These are phyloP conservation scores for Globodera rostochiensis DNA, from an alignment of 1,140 invertebrate species.

Conservation along the genomic window DNA sequence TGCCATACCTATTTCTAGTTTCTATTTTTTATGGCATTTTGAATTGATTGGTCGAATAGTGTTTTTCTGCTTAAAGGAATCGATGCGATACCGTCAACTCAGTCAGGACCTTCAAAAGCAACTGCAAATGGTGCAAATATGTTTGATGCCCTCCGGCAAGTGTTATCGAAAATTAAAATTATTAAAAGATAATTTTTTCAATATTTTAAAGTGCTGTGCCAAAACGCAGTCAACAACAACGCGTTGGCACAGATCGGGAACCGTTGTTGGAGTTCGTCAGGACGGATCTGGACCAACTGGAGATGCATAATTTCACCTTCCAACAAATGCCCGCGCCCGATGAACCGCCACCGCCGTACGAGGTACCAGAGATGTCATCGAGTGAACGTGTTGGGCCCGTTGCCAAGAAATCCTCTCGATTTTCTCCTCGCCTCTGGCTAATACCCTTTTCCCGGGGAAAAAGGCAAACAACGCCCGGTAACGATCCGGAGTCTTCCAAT, in stretches of 20 bases:
- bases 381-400: no score
- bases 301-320: conserved; percentile 2
- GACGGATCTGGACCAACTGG: conserved; percentile 33
- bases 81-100: background rate
- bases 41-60: background rate
- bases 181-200: no score
- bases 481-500: no score
- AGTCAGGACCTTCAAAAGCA: background rate
- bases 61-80: background rate
- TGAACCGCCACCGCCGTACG: conserved; percentile 63
- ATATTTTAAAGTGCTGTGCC: background rate
- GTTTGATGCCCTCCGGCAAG: conserved; percentile 19
- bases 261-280: conserved; percentile 6
- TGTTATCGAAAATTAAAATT: conserved; percentile 16
- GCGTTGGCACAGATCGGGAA: conserved; percentile 19
- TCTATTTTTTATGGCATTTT: no score
- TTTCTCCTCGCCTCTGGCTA: no score
- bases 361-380: conserved; percentile 38
- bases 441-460: no score
- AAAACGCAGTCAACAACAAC: background rate
- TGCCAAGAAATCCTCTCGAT: no score
- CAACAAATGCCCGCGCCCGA: conserved; percentile 21
- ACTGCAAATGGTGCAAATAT: background rate
- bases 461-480: no score
- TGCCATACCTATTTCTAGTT: no score